These are phyloP conservation scores for Phaethornis superciliosus DNA, from an alignment of 2,113 vertebrate genomes.

Conservation along the genomic window DNA sequence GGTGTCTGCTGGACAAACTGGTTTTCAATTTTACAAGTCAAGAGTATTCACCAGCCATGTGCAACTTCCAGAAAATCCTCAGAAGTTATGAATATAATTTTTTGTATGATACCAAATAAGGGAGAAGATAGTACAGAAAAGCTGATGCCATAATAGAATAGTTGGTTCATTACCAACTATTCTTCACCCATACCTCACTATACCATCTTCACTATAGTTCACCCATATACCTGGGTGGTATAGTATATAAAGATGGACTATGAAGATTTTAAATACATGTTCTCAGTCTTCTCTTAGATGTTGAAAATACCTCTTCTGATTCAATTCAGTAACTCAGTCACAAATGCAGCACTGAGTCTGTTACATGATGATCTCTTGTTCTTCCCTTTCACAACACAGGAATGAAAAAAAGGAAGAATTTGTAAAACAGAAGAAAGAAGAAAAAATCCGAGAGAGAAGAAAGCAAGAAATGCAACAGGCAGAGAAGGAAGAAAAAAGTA, in stretches of 20 bases:
- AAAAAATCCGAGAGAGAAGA: constrained; percentile 72
- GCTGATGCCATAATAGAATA: background rate
- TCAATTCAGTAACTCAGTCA: background rate
- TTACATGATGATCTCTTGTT: background rate
- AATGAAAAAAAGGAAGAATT: constrained; percentile 83
- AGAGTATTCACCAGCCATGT: background rate
- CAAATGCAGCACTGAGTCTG: background rate
- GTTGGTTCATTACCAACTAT: background rate
- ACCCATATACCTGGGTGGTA: background rate
- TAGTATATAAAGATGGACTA: background rate
- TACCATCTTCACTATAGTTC: too few relatives aligned
- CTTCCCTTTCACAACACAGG: constrained; percentile 70
- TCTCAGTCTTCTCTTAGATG: background rate
- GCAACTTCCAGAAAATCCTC: background rate
- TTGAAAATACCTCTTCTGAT: background rate
- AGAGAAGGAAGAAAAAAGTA: constrained; percentile 84
- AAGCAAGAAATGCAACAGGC: constrained; percentile 79
- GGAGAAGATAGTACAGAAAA: background rate
- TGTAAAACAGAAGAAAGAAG: constrained; percentile 77
- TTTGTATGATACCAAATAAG: background rate
- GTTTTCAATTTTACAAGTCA: background rate
- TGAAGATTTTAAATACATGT: background rate
- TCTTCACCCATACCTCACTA: too few relatives aligned
- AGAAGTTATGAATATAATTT: background rate
- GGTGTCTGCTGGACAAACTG: background rate